Evolutionary conservation across 2,113 vertebrate genomes (phyloP), one percentile per base, ranked within the genome.

Genomic region (Nanorana parkeri): DNA sequence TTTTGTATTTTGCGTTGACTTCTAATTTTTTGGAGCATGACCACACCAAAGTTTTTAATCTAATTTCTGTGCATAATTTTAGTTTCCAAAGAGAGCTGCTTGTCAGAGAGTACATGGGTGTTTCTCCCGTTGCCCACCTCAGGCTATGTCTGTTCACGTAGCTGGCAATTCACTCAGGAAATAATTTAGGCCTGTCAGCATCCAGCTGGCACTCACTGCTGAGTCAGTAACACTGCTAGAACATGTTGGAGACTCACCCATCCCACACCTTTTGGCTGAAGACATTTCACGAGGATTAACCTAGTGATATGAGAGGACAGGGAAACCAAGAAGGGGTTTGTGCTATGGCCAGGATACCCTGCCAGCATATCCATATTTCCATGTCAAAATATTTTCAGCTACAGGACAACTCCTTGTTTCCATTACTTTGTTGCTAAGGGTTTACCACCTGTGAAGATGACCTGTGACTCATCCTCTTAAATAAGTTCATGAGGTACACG

Each of bases 151-250:
- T 64, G 24, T 51, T 81, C 56, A 64, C 64, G 68, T 73, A 81
- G 78, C 60, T 81, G 79, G 58, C 68, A 64, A 10, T 16, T 17
- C 24, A 64, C 23, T 47, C 17, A 61, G 29, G 23, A 69, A 69
- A 24, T 69, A 11, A 51, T 71, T 63, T 26, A 0, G 0, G 1
- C 0, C 0, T 41, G 80, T 10, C 2, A 73, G n/a, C 0, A 0
- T 77, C 75, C 81, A 80, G 58, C 69, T 55, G 65, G 58, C 0
- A 0, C 0, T 0, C 41, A 47, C 32, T 83, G 79, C 58, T 85
- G 80, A 83, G 10, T 87, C 28, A 17, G 26, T 47, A 69, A 17
- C 75, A 0, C 0, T 56, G 56, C 29, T 63, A 76, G 86, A 84
- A 80, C 68, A 87, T 86, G 79, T 8, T 17, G n/a, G 2, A 0